phyloP scores from a whole-genome alignment of 2,113 vertebrate genomes.

The Murina feae region DNA sequence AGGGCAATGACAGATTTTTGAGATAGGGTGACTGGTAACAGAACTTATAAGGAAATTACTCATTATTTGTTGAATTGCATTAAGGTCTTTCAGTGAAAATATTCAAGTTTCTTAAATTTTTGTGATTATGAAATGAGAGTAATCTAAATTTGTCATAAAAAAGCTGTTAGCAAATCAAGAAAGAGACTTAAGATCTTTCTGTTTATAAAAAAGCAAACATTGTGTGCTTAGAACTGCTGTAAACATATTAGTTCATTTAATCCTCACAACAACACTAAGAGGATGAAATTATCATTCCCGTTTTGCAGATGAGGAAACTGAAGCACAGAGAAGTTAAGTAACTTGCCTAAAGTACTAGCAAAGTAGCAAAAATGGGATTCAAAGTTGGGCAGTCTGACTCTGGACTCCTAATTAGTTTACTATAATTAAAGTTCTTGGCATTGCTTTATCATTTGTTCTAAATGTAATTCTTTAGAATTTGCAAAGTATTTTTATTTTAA shows the following conservation, averaged over 20 bases:
- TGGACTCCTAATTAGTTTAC: neutral
- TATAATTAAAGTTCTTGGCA: neutral
- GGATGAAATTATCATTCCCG: neutral
- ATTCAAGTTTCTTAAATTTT: neutral
- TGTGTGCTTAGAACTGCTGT: neutral
- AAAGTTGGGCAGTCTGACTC: neutral
- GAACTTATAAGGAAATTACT: neutral
- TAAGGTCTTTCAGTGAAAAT: slow-evolving; percentile 17
- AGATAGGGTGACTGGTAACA: neutral
- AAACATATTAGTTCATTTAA: neutral
- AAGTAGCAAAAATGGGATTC: neutral
- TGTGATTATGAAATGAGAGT: slow-evolving; percentile 23
- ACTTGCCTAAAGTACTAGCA: neutral
- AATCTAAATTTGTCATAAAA: slow-evolving; percentile 9
- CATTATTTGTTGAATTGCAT: neutral
- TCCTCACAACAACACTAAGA: neutral
- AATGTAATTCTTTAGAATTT: slow-evolving; percentile 21
- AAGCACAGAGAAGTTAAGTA: slow-evolving; percentile 1
- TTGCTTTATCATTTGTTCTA: neutral
- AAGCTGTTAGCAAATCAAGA: neutral
- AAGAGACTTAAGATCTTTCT: neutral
- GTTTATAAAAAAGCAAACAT: slow-evolving; percentile 2
- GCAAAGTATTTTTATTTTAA: slow-evolving; percentile 7
- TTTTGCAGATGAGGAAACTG: slow-evolving; percentile 17
- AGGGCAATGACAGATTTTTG: neutral